Base-by-base conservation (phyloP, 1,140 invertebrate genomes). In the Tetragnatha versicolor region DNA sequence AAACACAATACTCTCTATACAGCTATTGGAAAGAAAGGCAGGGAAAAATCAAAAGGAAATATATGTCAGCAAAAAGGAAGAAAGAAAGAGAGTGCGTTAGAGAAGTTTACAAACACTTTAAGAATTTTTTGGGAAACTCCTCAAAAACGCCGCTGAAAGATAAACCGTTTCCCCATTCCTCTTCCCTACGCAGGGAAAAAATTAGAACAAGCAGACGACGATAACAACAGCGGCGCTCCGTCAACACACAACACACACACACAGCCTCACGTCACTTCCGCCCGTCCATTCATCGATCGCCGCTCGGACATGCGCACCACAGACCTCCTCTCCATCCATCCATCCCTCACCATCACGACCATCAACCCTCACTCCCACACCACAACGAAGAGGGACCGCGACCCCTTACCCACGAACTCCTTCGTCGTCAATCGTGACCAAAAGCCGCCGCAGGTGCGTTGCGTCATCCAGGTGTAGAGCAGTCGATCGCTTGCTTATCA, bases 401-500 rank as follows among this genome's bases (percentile, higher is more conserved):
- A 31, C 29, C 25, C 22, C 29, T n/a, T n/a, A 51, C 14, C 37
- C n/a, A 31, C 25, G 60, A 33, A 12, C 63, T 14, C 31, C 35
- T 42, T 42, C 35, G 37, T 65, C 58, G 47, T 17, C n/a, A 35
- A 60, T 73, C 69, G 69, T 73, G 69, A 22, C 14, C 27, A 7
- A 60, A 45, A 73, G 69, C 69, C 69, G 69, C 69, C 69, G 69
- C 69, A 73, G 69, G 69, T 73, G 69, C 69, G 9, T 51, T 27
- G 53, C 35, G 27, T 10, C 3, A 14, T n/a, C 17, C 35, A 68
- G 35, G 35, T 42, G 25, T n/a, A 47, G 20, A 47, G 42, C 20
- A 47, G 3, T n/a, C n/a, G n/a, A 45, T 45, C 51, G 14, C 3
- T 20, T 9, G 25, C 33, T 31, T 73, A 35, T 73, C 39, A 70